Conservation (phyloP, 2,888 invertebrate species). For the Parasteatoda lunata region DNA sequence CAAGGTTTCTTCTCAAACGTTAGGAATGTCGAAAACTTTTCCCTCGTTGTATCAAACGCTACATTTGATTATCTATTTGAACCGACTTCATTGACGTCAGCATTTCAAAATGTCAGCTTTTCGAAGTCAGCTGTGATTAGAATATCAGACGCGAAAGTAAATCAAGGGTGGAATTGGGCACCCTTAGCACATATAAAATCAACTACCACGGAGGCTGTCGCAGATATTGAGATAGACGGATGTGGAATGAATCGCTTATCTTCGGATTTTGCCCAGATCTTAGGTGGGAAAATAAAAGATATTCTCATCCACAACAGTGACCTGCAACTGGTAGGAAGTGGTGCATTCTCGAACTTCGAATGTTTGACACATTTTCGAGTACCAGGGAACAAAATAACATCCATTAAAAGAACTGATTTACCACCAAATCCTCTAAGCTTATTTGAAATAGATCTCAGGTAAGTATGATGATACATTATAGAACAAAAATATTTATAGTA, state of each 20-base stretch:
- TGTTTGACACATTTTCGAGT: slow-evolving; percentile 23
- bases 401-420: slow-evolving; percentile 37
- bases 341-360: slow-evolving; percentile 35
- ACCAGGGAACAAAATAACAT: slow-evolving; percentile 26
- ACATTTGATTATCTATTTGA: slow-evolving; percentile 55
- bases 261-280: slow-evolving; percentile 31
- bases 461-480: background rate
- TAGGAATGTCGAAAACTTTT: slow-evolving; percentile 17
- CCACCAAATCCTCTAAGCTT: background rate
- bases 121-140: slow-evolving; percentile 9
- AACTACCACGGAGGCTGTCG: background rate
- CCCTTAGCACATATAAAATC: slow-evolving; percentile 20
- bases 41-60: slow-evolving; percentile 29
- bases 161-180: slow-evolving; percentile 45
- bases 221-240: slow-evolving; percentile 9
- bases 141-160: slow-evolving; percentile 7
- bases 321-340: slow-evolving; percentile 49
- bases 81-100: slow-evolving; percentile 37
- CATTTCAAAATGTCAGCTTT: slow-evolving; percentile 39
- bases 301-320: slow-evolving; percentile 19
- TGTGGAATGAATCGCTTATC: slow-evolving; percentile 35
- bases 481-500: no score
- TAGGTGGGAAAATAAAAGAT: background rate
- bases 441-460: slow-evolving; percentile 52
- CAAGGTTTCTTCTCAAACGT: slow-evolving; percentile 32